A percentile compares a stretch with the other conserved stretches of the same genome.
phyloP scores from a whole-genome alignment of 2,797 vertebrate species.

The Zalophus californianus region DNA sequence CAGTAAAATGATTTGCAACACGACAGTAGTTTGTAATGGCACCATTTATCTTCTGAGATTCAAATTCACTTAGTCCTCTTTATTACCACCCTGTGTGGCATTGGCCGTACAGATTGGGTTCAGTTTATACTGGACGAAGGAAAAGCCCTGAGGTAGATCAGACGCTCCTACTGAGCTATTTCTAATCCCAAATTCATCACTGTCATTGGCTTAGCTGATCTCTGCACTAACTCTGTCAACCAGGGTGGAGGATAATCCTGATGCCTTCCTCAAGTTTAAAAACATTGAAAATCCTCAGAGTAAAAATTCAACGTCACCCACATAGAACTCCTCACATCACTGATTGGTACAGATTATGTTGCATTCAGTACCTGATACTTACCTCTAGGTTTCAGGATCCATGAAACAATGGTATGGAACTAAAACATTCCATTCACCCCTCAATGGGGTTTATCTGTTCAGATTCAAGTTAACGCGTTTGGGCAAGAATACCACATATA shows the following conservation, averaged over 20 bases:
- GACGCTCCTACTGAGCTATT: background rate
- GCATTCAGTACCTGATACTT: background rate
- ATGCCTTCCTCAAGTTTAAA: background rate
- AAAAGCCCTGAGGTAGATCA: background rate
- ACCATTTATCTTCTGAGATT: background rate
- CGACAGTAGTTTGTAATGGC: background rate
- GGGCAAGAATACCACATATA: background rate
- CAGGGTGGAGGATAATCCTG: background rate
- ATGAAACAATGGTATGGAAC: background rate
- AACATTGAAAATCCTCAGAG: background rate
- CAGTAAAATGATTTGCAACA: background rate
- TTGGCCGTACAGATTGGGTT: background rate
- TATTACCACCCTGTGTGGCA: background rate
- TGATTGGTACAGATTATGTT: background rate
- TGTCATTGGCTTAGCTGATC: too few relatives aligned
- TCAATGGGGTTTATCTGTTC: background rate
- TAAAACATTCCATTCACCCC: background rate
- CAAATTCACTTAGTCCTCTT: background rate
- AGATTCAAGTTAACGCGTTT: background rate
- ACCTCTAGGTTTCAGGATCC: background rate
- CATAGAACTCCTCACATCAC: background rate
- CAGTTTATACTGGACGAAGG: background rate
- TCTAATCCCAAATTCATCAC: background rate
- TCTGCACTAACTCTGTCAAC: background rate
- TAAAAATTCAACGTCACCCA: background rate